Conservation (phyloP, 1,140 invertebrate genomes). For the Agrilus planipennis region DNA sequence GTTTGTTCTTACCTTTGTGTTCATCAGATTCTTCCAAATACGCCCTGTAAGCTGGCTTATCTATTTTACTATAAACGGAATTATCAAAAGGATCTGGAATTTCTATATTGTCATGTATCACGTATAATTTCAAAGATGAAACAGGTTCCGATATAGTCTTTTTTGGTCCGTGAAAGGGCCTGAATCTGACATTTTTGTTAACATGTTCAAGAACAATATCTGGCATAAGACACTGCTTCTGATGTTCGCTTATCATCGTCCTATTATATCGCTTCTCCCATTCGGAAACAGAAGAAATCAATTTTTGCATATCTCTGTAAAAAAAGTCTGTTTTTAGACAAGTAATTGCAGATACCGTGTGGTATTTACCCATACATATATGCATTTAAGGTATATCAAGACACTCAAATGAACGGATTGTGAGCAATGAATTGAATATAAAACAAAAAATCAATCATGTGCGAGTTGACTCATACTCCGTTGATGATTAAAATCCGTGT, state of each 20-base stretch:
- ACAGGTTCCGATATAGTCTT: constrained; percentile 41
- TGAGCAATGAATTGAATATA: too few species aligned
- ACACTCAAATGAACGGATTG: too few species aligned
- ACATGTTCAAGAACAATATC: constrained; percentile 20
- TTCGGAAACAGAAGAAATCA: constrained; percentile 11
- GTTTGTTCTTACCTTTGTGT: constrained; percentile 5
- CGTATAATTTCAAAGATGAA: constrained; percentile 49
- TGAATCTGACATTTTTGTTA: constrained; percentile 23
- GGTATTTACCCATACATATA: too few species aligned
- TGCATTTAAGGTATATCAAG: too few species aligned
- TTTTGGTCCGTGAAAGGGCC: constrained; percentile 27
- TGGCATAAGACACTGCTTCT: constrained; percentile 20
- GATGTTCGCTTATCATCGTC: constrained; percentile 18
- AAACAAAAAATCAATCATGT: too few species aligned
- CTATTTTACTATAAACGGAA: constrained; percentile 48
- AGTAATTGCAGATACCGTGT: not conserved
- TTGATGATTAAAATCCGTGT: too few species aligned
- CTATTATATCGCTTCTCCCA: constrained; percentile 21
- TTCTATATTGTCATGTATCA: constrained; percentile 66
- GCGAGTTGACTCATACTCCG: too few species aligned
- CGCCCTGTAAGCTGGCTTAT: constrained; percentile 50
- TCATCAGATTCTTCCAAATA: constrained; percentile 45
- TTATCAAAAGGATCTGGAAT: constrained; percentile 47
- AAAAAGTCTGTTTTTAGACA: not conserved
- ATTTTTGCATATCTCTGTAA: constrained; percentile 19